Conservation (phyloP, 2,113 vertebrate genomes). For the Mustela lutreola region DNA sequence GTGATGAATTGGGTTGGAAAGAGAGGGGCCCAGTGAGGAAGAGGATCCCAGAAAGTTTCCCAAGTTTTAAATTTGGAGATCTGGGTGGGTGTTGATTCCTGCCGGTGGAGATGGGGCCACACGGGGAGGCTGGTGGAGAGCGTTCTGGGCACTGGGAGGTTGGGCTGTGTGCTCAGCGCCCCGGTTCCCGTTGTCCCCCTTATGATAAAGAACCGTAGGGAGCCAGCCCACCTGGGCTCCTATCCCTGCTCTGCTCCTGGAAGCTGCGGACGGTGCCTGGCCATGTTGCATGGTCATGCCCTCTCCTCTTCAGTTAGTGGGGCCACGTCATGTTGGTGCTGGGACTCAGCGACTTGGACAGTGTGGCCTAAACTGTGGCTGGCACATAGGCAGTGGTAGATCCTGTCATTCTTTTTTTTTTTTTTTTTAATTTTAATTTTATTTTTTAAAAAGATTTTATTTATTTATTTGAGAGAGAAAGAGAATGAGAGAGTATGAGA, state of each 20-base stretch:
- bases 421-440: no score
- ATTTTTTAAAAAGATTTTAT: no score
- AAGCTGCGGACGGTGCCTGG: neutral
- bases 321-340: fast-evolving
- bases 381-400: fast-evolving
- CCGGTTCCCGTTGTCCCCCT: fast-evolving
- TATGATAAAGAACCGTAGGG: fast-evolving
- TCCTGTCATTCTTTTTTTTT: no score
- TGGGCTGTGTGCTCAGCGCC: fast-evolving
- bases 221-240: neutral
- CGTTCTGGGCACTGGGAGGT: fast-evolving
- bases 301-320: fast-evolving
- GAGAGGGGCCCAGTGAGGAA: fast-evolving
- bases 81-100: fast-evolving
- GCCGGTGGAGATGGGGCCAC: neutral
- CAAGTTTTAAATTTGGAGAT: fast-evolving
- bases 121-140: fast-evolving
- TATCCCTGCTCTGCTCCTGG: fast-evolving
- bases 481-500: no score
- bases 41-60: neutral
- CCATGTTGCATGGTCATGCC: fast-evolving
- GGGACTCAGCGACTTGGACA: fast-evolving
- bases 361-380: fast-evolving
- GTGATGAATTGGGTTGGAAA: fast-evolving
- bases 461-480: no score